Evolutionary conservation across 2,888 invertebrate species (phyloP).

Genomic region (Thymelicus lineola): DNA sequence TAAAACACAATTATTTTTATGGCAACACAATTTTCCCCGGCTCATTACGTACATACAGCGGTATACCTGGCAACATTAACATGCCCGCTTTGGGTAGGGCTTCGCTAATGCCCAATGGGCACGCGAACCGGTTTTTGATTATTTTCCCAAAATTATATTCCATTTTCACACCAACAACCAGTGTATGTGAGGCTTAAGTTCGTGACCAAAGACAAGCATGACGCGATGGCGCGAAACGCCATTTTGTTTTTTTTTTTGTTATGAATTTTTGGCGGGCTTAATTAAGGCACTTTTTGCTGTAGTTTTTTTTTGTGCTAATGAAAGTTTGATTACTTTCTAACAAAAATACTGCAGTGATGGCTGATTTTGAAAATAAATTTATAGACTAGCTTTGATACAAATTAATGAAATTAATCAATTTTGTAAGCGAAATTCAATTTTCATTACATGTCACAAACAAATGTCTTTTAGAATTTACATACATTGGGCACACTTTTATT

Average conservation of each 20-base stretch:
- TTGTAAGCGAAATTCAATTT: slow-evolving; percentile 20
- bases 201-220: slow-evolving; percentile 75
- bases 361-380: slow-evolving; percentile 28
- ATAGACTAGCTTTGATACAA: too few relatives aligned
- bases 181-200: slow-evolving; percentile 68
- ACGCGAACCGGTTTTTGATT: slow-evolving; percentile 83
- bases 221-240: slow-evolving; percentile 48
- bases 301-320: slow-evolving; percentile 27
- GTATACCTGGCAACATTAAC: slow-evolving; percentile 81
- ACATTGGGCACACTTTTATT: too few relatives aligned
- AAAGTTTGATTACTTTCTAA: slow-evolving; percentile 32
- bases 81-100: slow-evolving; percentile 77
- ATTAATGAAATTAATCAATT: background rate
- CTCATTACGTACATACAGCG: slow-evolving; percentile 83
- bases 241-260: slow-evolving; percentile 35
- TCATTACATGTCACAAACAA: background rate
- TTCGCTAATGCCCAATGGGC: slow-evolving; percentile 78
- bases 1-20: slow-evolving; percentile 84
- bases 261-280: slow-evolving; percentile 27
- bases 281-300: slow-evolving; percentile 31
- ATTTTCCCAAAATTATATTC: slow-evolving; percentile 84
- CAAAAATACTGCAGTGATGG: slow-evolving; percentile 26
- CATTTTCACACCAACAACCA: slow-evolving; percentile 77
- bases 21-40: slow-evolving; percentile 84
- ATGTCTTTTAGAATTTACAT: too few relatives aligned